Percentiles rank a stretch among this genome's conserved stretches.
Evolutionary conservation across 53 echinoderm and acorn worm genomes (phyloP).

Genomic region (Zoroaster sp.): DNA sequence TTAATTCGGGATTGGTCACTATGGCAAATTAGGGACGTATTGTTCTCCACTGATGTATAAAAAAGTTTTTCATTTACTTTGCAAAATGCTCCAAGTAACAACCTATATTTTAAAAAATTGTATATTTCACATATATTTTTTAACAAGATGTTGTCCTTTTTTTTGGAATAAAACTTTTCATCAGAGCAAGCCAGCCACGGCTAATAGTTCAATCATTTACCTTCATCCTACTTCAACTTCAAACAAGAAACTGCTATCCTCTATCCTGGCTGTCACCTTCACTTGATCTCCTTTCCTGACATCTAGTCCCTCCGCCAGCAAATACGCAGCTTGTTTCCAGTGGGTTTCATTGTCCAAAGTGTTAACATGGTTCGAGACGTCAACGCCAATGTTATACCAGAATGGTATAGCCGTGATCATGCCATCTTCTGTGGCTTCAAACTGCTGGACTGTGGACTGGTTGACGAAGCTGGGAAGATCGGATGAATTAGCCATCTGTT

Average conservation of each 20-base stretch:
- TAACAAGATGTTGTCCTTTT: no score
- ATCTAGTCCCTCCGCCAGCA: constrained; percentile 22
- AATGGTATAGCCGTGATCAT: constrained; percentile 52
- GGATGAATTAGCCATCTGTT: not conserved
- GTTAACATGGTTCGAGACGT: constrained; percentile 14
- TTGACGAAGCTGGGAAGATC: constrained; percentile 41
- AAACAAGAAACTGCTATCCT: constrained; percentile 56
- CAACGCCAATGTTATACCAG: constrained; percentile 69
- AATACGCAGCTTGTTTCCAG: constrained; percentile 72
- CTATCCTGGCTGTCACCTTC: constrained; percentile 29
- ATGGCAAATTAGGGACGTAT: no score
- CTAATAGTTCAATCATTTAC: not conserved
- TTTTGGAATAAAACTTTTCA: no score
- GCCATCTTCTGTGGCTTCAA: constrained; percentile 38
- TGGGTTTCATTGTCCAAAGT: constrained; percentile 66
- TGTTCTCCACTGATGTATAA: no score
- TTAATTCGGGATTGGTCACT: no score
- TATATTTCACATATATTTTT: no score
- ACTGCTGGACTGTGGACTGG: not conserved
- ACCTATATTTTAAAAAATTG: no score
- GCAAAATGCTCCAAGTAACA: no score
- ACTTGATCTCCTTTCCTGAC: constrained; percentile 61
- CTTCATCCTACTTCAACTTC: constrained; percentile 1
- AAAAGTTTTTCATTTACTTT: no score
- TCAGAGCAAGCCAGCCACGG: no score